Base-by-base conservation (phyloP, 2,888 invertebrate species). In the Platycheirus albimanus region DNA sequence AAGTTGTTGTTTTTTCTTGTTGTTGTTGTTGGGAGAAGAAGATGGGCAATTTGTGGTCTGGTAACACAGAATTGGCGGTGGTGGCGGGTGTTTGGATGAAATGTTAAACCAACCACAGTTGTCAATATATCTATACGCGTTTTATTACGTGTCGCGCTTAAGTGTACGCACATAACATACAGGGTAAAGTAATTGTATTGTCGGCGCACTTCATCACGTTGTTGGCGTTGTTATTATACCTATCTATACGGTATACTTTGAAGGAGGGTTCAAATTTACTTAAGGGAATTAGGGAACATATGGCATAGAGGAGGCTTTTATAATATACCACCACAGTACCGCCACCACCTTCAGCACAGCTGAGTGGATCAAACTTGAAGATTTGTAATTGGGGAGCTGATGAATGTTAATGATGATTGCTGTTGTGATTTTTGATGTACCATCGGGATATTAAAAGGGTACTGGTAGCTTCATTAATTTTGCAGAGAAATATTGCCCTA, bases 131-230 rank as follows among this genome's bases (percentile, higher is more conserved):
- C 80, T 47, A 80, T 45, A 81, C 49, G 70, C 58, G 61, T 76
- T 80, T 80, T 61, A 80, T 80, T 76, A 70, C 70, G 75, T 80
- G 80, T 70, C 64, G 70, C 69, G 69, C 75, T 80, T 70, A 76
- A 75, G 75, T 58, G 64, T 66, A 80, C 64, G 64, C 76, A 70
- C 67, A 63, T 75, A 71, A 28, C 28, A 38, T 15, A 51, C 4
- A 33, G 17, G 47, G 11, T 47, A 51, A 61, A 11, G 15, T 20
- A 6, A 43, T 10, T 49, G 38, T 51, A 41, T 51, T 36, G 64
- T 43, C 66, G 64, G 70, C 51, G 58, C 36, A 76, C 70, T 81
- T 71, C 51, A 64, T 61, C 61, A 76, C 51, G 58, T 71, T 61
- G 58, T 64, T 19, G 56, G 49, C 15, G 64, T 30, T 13, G 20